phyloP scores from a whole-genome alignment of 2,797 vertebrate species.

The Silurus aristotelis region DNA sequence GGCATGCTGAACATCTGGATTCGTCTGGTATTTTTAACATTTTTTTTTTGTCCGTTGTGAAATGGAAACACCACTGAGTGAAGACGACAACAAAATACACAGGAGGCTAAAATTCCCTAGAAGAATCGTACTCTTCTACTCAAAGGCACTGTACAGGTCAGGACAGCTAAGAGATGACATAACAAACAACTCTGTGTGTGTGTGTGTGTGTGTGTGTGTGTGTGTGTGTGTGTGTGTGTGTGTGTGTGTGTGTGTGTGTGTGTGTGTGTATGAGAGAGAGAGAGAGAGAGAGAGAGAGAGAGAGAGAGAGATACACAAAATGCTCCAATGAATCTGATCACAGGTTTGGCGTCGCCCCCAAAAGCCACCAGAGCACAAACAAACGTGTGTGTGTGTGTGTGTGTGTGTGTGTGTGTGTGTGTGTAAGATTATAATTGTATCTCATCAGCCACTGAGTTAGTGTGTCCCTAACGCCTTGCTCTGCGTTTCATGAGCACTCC shows the following conservation, averaged over 20 bases:
- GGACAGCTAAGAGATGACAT: conserved; percentile 50
- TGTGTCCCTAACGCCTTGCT: not conserved
- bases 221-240: not conserved
- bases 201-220: not conserved
- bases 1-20: not conserved
- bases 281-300: not conserved
- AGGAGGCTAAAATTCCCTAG: conserved; percentile 29
- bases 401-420: not conserved
- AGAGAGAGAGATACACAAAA: not conserved
- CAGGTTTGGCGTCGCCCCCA: not conserved
- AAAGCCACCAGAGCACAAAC: not conserved
- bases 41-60: conserved; percentile 10
- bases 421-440: not conserved
- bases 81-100: not conserved
- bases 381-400: not conserved
- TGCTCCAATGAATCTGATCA: conserved; percentile 7
- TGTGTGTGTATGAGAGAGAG: too few relatives aligned
- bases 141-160: conserved; percentile 86
- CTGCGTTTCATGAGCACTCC: not conserved
- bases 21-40: not conserved
- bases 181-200: conserved; percentile 47
- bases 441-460: not conserved
- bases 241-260: not conserved
- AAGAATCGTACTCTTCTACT: conserved; percentile 59
- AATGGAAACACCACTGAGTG: conserved; percentile 36